A percentile compares a stretch with the other conserved stretches of the same genome.
Conservation (phyloP, 1,140 invertebrate genomes). For the Cryptotermes secundus region DNA sequence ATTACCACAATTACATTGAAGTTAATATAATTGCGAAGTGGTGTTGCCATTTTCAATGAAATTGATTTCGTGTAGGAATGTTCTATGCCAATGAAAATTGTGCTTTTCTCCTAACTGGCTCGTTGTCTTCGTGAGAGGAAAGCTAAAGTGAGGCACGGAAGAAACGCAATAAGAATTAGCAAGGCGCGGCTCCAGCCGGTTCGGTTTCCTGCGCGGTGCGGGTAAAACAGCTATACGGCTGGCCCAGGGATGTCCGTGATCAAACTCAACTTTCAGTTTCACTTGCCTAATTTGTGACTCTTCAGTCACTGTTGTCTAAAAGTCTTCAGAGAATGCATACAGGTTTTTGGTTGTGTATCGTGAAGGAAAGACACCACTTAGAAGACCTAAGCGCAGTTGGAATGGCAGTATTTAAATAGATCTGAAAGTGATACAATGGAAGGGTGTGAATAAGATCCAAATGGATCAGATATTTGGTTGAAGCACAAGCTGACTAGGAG, state of each 20-base stretch:
- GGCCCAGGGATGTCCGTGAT: not conserved
- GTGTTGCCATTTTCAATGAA: not conserved
- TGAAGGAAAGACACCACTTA: too few species aligned
- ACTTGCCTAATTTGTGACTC: too few species aligned
- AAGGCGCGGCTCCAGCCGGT: not conserved
- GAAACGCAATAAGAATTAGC: not conserved
- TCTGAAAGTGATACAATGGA: too few species aligned
- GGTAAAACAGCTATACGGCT: not conserved
- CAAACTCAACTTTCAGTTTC: too few species aligned
- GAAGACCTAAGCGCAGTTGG: too few species aligned
- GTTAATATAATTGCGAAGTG: not conserved
- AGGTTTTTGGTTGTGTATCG: too few species aligned
- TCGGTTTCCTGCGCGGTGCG: not conserved
- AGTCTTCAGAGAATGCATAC: too few species aligned
- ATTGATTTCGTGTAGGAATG: constrained; percentile 19
- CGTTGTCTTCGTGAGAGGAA: constrained; percentile 9
- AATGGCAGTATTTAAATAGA: too few species aligned
- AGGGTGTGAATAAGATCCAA: too few species aligned
- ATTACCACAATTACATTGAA: not conserved
- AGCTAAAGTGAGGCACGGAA: not conserved
- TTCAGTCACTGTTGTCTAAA: too few species aligned
- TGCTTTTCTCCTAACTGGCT: not conserved
- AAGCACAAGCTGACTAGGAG: too few species aligned
- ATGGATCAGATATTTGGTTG: too few species aligned
- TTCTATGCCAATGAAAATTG: not conserved